A percentile compares a stretch with the other conserved stretches of the same genome.
Evolutionary conservation across 2,888 invertebrate genomes (phyloP).

Genomic region (Acleris emargana): DNA sequence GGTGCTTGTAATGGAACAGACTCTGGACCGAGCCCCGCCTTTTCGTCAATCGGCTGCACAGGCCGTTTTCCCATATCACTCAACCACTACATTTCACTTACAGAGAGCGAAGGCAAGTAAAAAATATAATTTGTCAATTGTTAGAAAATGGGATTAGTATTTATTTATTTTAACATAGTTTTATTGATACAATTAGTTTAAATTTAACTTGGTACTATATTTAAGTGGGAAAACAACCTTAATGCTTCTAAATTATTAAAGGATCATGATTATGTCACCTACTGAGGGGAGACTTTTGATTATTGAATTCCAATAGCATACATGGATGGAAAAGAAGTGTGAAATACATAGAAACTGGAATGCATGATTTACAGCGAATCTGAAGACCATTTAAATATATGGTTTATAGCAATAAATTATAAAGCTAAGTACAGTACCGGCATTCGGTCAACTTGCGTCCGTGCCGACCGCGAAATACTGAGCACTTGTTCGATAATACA

Average conservation of each 20-base stretch:
- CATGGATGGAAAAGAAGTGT: too few species aligned
- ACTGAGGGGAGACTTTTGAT: too few species aligned
- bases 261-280: too few species aligned
- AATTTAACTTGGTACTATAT: background rate
- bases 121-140: background rate
- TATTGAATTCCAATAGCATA: too few species aligned
- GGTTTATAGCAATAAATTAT: slow-evolving; percentile 10
- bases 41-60: background rate
- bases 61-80: slow-evolving; percentile 25
- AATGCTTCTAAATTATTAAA: slow-evolving; percentile 9
- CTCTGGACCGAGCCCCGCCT: slow-evolving; percentile 6
- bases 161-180: background rate
- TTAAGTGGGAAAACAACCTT: slow-evolving; percentile 26
- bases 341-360: slow-evolving; percentile 18
- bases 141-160: background rate
- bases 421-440: slow-evolving; percentile 21
- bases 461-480: too few species aligned
- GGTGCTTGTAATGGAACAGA: slow-evolving; percentile 2
- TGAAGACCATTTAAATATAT: background rate
- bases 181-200: background rate
- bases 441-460: background rate
- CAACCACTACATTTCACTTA: slow-evolving; percentile 19
- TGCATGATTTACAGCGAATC: slow-evolving; percentile 29
- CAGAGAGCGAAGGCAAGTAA: slow-evolving; percentile 34
- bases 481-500: too few species aligned